phyloP scores from a whole-genome alignment of 2,888 invertebrate species.

The Exocentrus adspersus region DNA sequence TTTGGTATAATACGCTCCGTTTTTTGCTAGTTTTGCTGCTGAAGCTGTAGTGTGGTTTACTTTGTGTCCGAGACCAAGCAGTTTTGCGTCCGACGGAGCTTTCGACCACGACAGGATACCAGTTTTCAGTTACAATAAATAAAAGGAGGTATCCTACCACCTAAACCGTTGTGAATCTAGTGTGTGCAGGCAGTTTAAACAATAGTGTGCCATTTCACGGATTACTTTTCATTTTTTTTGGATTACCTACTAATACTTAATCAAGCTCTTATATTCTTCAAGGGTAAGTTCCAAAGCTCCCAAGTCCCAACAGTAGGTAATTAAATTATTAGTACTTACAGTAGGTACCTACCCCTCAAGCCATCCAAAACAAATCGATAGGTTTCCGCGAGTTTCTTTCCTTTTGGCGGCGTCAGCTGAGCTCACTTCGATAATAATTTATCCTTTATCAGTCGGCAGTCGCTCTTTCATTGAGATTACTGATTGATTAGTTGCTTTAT shows the following conservation, averaged over 20 bases:
- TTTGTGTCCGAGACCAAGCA: slow-evolving; percentile 33
- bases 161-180: slow-evolving; percentile 12
- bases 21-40: slow-evolving; percentile 42
- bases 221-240: slow-evolving; percentile 30
- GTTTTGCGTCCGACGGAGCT: slow-evolving; percentile 34
- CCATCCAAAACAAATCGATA: no score
- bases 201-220: slow-evolving; percentile 24
- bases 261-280: slow-evolving; percentile 24
- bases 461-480: no score
- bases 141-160: background rate
- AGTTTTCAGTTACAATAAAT: slow-evolving; percentile 16
- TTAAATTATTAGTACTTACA: no score
- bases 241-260: slow-evolving; percentile 26
- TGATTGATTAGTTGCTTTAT: no score
- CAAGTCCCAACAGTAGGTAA: no score
- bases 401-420: no score
- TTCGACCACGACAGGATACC: slow-evolving; percentile 24
- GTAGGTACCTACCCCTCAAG: no score
- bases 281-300: slow-evolving; percentile 30
- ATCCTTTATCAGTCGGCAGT: no score
- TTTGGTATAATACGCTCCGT: slow-evolving; percentile 44
- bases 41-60: slow-evolving; percentile 27
- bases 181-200: slow-evolving; percentile 23
- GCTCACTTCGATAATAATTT: no score
- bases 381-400: no score